Base-by-base conservation (phyloP, 1,140 invertebrate genomes). In the Tenebrio molitor region DNA sequence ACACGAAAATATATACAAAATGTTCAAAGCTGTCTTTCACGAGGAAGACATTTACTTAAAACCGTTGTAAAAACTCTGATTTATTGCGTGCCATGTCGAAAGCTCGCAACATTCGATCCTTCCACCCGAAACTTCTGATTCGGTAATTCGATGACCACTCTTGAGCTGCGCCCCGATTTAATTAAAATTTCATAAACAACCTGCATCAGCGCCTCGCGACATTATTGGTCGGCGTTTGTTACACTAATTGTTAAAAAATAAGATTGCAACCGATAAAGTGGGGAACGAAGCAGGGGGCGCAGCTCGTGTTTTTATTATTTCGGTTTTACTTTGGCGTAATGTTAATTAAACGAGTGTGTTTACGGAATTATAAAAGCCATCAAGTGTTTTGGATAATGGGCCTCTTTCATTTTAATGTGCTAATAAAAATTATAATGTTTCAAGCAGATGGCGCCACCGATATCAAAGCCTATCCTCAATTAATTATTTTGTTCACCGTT, bases 371-470 rank as follows among this genome's bases (percentile, higher is more conserved):
- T 46, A 17, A 46, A 46, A 46, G 16, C 42, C 42, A 46, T 15
- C 4, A 19, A 46, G 15, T 46, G 17, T 19, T 4, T 17, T 12
- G 10, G 14, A 29, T 25, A 53, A 53, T 53, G 21, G n/a, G 25
- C 21, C 4, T 53, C 4, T 29, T 29, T 58, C 23, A 7, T 12
- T 58, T 58, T 58, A 53, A 23, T 23, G 19, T 8, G 1, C 1
- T 58, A n/a, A 29, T 58, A 58, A 58, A 58, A 58, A 58, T 58
- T 58, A 58, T 50, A 50, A 50, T 29, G 23, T 25, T 58, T 4
- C 4, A 21, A 15, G 19, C 50, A 58, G 50, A 58, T 58, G 50
- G 23, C 50, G 23, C 46, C 15, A 16, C 2, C 12, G 2, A 17
- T 41, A 46, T 17, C 42, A 46, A 17, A 4, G 4, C 16, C 42